Conservation (phyloP, 2,797 vertebrate genomes). For the Nannoperca obscura region DNA sequence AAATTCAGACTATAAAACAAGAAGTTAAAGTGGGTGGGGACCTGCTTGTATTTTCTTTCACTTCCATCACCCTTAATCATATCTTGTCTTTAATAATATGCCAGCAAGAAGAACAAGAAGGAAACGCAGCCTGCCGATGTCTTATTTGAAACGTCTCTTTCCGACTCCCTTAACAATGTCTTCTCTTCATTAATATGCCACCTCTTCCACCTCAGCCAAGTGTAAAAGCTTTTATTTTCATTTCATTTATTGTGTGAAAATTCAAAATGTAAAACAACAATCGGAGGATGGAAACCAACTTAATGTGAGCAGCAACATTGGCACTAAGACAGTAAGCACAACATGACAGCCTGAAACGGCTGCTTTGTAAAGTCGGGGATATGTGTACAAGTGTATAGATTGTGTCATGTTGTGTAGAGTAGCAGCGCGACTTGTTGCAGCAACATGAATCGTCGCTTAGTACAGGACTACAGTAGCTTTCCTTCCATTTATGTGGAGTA, state of each 20-base stretch:
- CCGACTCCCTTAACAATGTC: constrained; percentile 32
- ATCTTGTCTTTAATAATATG: constrained; percentile 41
- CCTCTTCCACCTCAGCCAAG: constrained; percentile 50
- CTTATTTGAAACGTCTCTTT: constrained; percentile 38
- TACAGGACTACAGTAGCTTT: neutral
- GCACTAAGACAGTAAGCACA: constrained; percentile 14
- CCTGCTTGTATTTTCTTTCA: constrained; percentile 35
- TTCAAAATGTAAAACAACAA: constrained; percentile 51
- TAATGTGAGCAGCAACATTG: constrained; percentile 19
- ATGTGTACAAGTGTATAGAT: neutral
- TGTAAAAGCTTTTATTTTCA: constrained; percentile 66
- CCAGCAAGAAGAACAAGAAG: constrained; percentile 28
- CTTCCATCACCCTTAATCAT: constrained; percentile 37
- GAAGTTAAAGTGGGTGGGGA: constrained; percentile 7
- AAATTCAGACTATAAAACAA: constrained; percentile 14
- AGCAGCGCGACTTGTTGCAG: neutral
- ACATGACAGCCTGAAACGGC: constrained; percentile 10
- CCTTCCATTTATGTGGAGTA: neutral
- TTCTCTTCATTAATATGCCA: constrained; percentile 46
- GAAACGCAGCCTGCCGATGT: constrained; percentile 5
- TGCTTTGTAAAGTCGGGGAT: neutral
- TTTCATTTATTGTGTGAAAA: constrained; percentile 57
- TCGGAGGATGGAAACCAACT: constrained; percentile 18
- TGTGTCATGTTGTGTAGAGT: neutral
- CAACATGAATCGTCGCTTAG: neutral